Conservation (phyloP, 2,113 vertebrate species). For the Cryptomyrus ogoouensis region DNA sequence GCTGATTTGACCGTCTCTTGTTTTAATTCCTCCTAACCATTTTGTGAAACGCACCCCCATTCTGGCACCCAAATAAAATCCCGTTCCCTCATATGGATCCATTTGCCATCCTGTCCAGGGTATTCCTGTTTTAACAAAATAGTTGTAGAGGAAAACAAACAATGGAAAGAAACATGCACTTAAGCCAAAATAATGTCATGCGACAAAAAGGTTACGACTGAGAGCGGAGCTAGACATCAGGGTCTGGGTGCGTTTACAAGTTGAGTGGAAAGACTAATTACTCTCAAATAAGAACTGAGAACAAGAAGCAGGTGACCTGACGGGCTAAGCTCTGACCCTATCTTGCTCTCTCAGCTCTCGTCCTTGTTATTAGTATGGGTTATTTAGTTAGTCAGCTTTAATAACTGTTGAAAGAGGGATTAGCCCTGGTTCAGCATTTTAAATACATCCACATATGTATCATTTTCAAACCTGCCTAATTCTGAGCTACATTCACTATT, state of each 20-base stretch:
- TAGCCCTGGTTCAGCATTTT: not conserved
- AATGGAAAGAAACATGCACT: not conserved
- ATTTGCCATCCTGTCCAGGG: not conserved
- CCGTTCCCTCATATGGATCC: not conserved
- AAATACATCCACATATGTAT: not conserved
- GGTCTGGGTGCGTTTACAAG: not conserved
- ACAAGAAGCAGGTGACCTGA: not conserved
- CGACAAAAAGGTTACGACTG: not conserved
- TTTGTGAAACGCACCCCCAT: not conserved
- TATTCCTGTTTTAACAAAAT: not conserved
- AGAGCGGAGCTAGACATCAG: not conserved
- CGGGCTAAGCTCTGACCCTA: not conserved
- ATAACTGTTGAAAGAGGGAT: not conserved
- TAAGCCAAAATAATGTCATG: not conserved
- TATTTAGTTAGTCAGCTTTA: not conserved
- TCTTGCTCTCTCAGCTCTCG: not conserved
- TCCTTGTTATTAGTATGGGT: not conserved
- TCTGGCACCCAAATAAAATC: not conserved
- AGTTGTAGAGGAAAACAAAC: not conserved
- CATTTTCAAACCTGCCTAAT: not conserved
- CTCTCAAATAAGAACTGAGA: not conserved
- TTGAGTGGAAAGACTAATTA: not conserved
- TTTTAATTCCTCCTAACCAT: not conserved
- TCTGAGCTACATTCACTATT: not conserved
- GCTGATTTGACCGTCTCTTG: not conserved